These are phyloP conservation scores for Sycobia sp. DNA, from an alignment of 1,140 invertebrate genomes.

Conservation along the genomic window DNA sequence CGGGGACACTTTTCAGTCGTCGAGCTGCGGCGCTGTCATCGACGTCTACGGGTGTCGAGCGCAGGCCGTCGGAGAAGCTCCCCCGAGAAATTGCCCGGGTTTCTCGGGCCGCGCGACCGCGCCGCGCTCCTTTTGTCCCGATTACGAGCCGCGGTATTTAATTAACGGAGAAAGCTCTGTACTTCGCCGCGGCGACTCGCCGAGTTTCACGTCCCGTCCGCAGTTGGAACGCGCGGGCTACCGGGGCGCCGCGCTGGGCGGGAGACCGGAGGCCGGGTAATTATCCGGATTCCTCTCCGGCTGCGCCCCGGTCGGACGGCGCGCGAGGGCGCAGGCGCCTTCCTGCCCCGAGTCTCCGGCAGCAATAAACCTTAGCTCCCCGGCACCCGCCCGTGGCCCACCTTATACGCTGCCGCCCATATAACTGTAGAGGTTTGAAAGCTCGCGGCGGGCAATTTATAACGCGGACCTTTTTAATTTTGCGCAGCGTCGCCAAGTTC, in stretches of 20 bases:
- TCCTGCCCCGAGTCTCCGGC: background rate
- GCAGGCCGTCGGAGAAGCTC: too few relatives aligned
- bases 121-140: slow-evolving; percentile 37
- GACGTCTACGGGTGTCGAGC: too few relatives aligned
- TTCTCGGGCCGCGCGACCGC: background rate
- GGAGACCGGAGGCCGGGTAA: slow-evolving; percentile 34
- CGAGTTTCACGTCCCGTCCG: too few relatives aligned
- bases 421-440: slow-evolving; percentile 5
- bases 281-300: slow-evolving; percentile 35
- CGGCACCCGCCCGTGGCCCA: too few relatives aligned
- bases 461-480: slow-evolving; percentile 24
- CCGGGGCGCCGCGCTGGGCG: slow-evolving; percentile 1
- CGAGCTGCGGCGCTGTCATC: background rate
- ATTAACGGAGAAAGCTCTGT: slow-evolving; percentile 40
- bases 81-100: slow-evolving; percentile 25
- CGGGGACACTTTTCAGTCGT: background rate
- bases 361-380: slow-evolving; percentile 1
- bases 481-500: background rate
- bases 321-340: too few relatives aligned
- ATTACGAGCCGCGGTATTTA: slow-evolving; percentile 39
- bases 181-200: slow-evolving; percentile 7
- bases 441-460: slow-evolving; percentile 17
- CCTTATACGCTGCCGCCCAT: too few relatives aligned
- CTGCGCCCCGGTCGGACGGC: too few relatives aligned
- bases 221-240: too few relatives aligned